phyloP scores from a whole-genome alignment of 2,113 vertebrate genomes.

The Leptobrachium ailaonicum region DNA sequence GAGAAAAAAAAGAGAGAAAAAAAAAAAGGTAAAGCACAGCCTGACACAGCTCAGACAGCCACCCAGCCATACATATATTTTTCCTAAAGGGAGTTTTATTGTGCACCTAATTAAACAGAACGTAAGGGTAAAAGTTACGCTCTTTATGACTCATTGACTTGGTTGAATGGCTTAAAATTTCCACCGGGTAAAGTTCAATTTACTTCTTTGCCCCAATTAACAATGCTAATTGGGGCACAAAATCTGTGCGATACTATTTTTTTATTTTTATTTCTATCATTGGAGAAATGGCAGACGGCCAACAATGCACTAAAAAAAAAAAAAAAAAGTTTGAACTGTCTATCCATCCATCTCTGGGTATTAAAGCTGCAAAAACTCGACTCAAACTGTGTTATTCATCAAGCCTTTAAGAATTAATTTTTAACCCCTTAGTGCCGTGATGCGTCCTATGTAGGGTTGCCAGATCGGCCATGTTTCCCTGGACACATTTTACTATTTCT shows the following conservation, averaged over 20 bases:
- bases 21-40: slow-evolving; percentile 32
- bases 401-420: too few species aligned
- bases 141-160: slow-evolving; percentile 71
- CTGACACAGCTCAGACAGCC: slow-evolving; percentile 11
- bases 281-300: slow-evolving; percentile 49
- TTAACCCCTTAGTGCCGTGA: too few species aligned
- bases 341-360: neutral
- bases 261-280: slow-evolving; percentile 60
- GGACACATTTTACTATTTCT: too few species aligned
- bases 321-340: neutral
- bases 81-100: slow-evolving; percentile 69
- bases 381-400: too few species aligned
- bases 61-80: slow-evolving; percentile 53
- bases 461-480: too few species aligned
- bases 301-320: slow-evolving; percentile 31
- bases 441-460: too few species aligned
- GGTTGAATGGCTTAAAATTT: slow-evolving; percentile 74
- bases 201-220: slow-evolving; percentile 78
- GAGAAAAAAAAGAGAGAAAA: slow-evolving; percentile 2
- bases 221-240: slow-evolving; percentile 81
- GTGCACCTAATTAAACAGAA: slow-evolving; percentile 73
- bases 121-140: slow-evolving; percentile 60
- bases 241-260: slow-evolving; percentile 63
- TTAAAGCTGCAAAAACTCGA: neutral
- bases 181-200: slow-evolving; percentile 73